These are phyloP conservation scores for Lepidostoma basale DNA, from an alignment of 1,140 invertebrate species.

Conservation along the genomic window DNA sequence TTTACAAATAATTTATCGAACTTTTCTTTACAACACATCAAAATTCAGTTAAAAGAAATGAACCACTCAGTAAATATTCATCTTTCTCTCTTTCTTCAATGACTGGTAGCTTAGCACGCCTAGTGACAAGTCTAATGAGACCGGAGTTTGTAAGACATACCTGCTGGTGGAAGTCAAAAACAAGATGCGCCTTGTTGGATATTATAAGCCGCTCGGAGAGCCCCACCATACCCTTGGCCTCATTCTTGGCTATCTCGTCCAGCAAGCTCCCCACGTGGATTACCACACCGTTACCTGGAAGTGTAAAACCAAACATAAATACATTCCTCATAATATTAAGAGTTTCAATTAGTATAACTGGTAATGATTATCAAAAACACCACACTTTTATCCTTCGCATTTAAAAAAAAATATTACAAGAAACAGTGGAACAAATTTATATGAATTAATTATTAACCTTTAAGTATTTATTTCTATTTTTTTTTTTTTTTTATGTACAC, in stretches of 20 bases:
- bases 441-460: neutral
- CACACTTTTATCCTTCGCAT: no score
- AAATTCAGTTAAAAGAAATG: no score
- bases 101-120: no score
- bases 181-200: slow-evolving; percentile 94
- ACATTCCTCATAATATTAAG: no score
- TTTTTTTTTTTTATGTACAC: no score
- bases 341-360: no score
- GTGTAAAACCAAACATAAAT: neutral
- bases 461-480: neutral
- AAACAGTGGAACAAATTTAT: neutral
- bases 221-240: slow-evolving; percentile 83
- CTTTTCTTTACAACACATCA: no score
- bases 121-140: no score
- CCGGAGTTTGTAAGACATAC: slow-evolving; percentile 12
- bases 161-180: slow-evolving; percentile 91
- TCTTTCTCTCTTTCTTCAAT: no score
- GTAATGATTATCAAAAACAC: no score
- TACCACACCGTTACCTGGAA: slow-evolving; percentile 96
- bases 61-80: no score
- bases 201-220: slow-evolving; percentile 89
- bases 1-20: no score
- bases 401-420: neutral
- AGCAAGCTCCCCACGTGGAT: slow-evolving; percentile 95
- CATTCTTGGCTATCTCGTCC: slow-evolving; percentile 93